These are phyloP conservation scores for Nymphalis polychloros DNA, from an alignment of 2,888 invertebrate genomes.

Conservation along the genomic window DNA sequence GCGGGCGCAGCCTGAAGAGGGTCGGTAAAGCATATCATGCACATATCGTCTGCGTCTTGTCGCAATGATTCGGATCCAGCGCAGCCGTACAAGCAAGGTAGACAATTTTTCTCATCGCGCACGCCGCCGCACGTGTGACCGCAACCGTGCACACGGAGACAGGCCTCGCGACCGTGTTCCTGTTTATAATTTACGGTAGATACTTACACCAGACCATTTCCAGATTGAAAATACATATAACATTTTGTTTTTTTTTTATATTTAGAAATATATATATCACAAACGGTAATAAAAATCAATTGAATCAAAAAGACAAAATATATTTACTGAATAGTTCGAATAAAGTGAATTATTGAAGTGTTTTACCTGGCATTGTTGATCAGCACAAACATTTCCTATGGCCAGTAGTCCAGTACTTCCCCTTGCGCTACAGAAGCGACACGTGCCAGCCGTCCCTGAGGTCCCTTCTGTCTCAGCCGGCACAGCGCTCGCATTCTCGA, in stretches of 20 bases:
- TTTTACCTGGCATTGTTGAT: conserved; percentile 93
- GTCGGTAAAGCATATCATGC: conserved; percentile 99
- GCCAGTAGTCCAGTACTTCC: conserved; percentile 92
- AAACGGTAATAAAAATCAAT: too few species aligned
- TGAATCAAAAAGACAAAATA: too few species aligned
- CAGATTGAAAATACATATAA: not conserved
- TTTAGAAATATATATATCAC: too few species aligned
- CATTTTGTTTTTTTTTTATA: not conserved
- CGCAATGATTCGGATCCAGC: conserved; percentile 89
- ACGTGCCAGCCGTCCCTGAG: conserved; percentile 85
- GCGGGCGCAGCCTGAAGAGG: conserved; percentile 97
- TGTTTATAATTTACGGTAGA: conserved; percentile 49
- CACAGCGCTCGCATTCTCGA: conserved; percentile 64
- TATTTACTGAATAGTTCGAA: too few species aligned
- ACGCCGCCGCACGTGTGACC: conserved; percentile 98
- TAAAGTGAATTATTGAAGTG: not conserved
- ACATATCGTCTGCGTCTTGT: conserved; percentile 99
- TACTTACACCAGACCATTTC: not conserved
- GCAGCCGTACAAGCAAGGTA: conserved; percentile 96
- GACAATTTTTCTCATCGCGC: conserved; percentile 89
- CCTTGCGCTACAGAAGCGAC: conserved; percentile 94
- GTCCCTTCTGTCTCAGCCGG: conserved; percentile 47
- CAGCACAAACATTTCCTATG: conserved; percentile 96
- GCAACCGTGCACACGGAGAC: conserved; percentile 90
- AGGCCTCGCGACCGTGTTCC: conserved; percentile 91